A percentile compares a stretch with the other conserved stretches of the same genome.
phyloP scores from a whole-genome alignment of 2,797 vertebrate species.

The Sciaenops ocellatus region DNA sequence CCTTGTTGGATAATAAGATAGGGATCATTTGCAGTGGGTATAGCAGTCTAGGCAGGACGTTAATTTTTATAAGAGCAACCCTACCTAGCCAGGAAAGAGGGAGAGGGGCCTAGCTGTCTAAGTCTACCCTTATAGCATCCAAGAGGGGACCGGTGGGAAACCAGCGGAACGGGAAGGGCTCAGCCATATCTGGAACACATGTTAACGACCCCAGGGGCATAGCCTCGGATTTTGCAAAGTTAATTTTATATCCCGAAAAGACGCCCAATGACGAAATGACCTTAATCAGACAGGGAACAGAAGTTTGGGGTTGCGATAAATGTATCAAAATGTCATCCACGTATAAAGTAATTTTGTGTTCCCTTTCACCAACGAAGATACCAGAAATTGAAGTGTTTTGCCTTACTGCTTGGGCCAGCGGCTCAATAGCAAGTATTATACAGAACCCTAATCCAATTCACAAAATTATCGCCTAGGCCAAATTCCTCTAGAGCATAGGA shows the following conservation, averaged over 20 bases:
- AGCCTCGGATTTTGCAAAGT: background rate
- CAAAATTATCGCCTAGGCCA: background rate
- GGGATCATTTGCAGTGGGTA: too few species aligned
- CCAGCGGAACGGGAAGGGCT: background rate
- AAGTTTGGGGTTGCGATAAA: too few species aligned
- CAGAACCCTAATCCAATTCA: background rate
- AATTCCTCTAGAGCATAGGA: background rate
- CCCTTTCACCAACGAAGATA: background rate
- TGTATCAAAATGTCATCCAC: background rate
- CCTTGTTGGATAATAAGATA: too few species aligned
- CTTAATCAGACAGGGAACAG: background rate
- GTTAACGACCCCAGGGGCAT: background rate
- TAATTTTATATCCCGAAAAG: background rate
- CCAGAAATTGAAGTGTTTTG: background rate
- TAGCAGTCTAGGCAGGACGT: too few species aligned
- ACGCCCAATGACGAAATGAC: background rate
- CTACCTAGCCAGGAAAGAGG: too few species aligned
- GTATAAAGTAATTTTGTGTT: background rate
- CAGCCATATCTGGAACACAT: too few species aligned
- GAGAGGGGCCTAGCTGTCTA: too few species aligned
- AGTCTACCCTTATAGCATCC: too few species aligned
- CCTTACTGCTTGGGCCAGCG: background rate
- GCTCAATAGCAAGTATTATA: background rate
- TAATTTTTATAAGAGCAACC: too few species aligned
- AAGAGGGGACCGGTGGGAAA: background rate